Percentiles rank a stretch among this genome's conserved stretches.
phyloP scores from a whole-genome alignment of 2,888 invertebrate species.

The Heliconius charithonia region DNA sequence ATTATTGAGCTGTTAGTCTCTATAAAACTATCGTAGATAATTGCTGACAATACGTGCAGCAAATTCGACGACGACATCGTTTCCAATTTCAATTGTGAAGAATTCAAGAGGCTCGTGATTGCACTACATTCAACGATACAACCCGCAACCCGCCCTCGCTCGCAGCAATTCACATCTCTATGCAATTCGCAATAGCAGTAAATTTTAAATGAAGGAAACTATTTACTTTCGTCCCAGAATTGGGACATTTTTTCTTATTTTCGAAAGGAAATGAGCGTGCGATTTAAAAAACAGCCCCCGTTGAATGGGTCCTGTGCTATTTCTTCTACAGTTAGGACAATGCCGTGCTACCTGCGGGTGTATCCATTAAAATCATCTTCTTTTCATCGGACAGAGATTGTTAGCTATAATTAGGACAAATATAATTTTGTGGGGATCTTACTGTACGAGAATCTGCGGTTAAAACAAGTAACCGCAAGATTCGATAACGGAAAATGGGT shows the following conservation, averaged over 20 bases:
- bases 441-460: constrained; percentile 32
- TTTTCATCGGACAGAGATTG: constrained; percentile 43
- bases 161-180: constrained; percentile 40
- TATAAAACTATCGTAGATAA: constrained; percentile 23
- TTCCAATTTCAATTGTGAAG: constrained; percentile 42
- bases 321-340: constrained; percentile 51
- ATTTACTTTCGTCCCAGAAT: constrained; percentile 41
- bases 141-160: constrained; percentile 27
- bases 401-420: constrained; percentile 44
- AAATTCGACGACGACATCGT: constrained; percentile 33
- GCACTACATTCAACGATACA: constrained; percentile 47
- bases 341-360: constrained; percentile 49
- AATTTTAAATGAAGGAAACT: constrained; percentile 34
- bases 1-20: neutral
- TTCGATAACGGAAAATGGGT: constrained; percentile 39
- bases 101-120: constrained; percentile 52
- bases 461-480: constrained; percentile 34
- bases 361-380: constrained; percentile 44
- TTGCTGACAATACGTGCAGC: constrained; percentile 27
- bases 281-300: constrained; percentile 52
- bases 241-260: constrained; percentile 52
- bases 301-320: constrained; percentile 56
- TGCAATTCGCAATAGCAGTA: constrained; percentile 32
- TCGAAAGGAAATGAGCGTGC: constrained; percentile 54
- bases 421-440: constrained; percentile 31